A percentile compares a stretch with the other conserved stretches of the same genome.
Evolutionary conservation across 2,797 vertebrate genomes (phyloP).

Genomic region (Sylvilagus floridanus): DNA sequence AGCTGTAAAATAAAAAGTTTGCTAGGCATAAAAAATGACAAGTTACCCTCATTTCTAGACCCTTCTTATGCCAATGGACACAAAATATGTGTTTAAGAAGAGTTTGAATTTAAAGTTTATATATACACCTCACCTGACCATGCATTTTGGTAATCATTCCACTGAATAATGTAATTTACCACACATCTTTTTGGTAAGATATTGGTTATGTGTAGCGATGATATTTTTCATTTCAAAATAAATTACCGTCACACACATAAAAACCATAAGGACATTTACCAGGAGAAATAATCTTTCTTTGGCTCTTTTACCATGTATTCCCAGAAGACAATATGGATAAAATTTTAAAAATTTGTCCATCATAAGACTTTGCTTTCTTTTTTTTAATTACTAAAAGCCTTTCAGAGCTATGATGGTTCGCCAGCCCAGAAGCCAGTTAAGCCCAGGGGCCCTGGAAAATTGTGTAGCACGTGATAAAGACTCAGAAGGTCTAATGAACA

Average conservation of each 20-base stretch:
- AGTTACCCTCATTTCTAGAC: not conserved
- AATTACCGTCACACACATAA: conserved; percentile 57
- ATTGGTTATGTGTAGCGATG: not conserved
- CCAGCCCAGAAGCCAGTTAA: not conserved
- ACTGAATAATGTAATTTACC: conserved; percentile 25
- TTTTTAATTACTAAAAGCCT: not conserved
- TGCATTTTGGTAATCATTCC: not conserved
- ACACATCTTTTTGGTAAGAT: not conserved
- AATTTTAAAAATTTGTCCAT: conserved; percentile 62
- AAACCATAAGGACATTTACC: not conserved
- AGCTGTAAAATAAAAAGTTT: conserved; percentile 51
- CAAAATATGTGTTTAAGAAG: not conserved
- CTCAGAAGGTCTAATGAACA: not conserved
- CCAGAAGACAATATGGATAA: not conserved
- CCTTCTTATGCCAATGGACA: not conserved
- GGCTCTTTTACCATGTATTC: not conserved
- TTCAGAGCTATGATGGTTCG: not conserved
- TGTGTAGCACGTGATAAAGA: accelerated
- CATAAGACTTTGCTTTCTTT: not conserved
- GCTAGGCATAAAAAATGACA: conserved; percentile 22
- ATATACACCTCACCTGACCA: not conserved
- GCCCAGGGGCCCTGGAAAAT: not conserved
- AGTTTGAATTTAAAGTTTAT: not conserved
- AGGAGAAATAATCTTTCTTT: conserved; percentile 52
- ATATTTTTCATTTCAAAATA: conserved; percentile 73